Conservation (phyloP, 2,888 invertebrate species). For the Leptinotarsa juncta region DNA sequence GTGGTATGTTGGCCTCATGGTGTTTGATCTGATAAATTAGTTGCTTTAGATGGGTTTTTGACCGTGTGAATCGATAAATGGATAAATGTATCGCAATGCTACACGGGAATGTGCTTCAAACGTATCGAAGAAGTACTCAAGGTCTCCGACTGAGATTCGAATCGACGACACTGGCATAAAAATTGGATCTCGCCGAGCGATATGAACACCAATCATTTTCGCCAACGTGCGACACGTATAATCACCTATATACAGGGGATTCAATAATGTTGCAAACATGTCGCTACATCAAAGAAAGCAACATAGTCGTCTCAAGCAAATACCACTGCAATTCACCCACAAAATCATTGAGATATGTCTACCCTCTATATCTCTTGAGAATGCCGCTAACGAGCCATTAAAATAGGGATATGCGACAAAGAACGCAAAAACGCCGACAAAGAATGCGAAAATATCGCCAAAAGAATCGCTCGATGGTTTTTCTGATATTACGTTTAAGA, state of each 20-base stretch:
- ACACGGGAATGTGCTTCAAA: conserved; percentile 51
- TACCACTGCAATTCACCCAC: too few species aligned
- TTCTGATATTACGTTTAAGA: too few species aligned
- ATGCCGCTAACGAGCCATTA: too few species aligned
- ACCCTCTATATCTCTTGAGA: too few species aligned
- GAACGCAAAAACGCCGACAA: too few species aligned
- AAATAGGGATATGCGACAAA: too few species aligned
- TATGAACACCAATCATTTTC: conserved; percentile 23
- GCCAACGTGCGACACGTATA: not conserved
- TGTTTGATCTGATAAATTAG: conserved; percentile 64
- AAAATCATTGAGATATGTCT: too few species aligned
- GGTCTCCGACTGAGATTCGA: conserved; percentile 47
- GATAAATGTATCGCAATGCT: conserved; percentile 52
- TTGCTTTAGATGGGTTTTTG: conserved; percentile 63
- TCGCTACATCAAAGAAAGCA: too few species aligned
- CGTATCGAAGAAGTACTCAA: conserved; percentile 47
- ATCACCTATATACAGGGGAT: not conserved
- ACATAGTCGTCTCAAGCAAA: too few species aligned
- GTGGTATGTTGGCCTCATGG: conserved; percentile 58
- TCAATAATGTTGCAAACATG: not conserved
- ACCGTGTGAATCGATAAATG: conserved; percentile 66
- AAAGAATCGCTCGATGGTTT: too few species aligned
- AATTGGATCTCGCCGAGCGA: conserved; percentile 30
- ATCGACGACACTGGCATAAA: conserved; percentile 42
- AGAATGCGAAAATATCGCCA: too few species aligned